A percentile compares a stretch with the other conserved stretches of the same genome.
These are phyloP conservation scores for Potamilus streckersoni DNA, from an alignment of 1,140 invertebrate genomes.

Conservation along the genomic window DNA sequence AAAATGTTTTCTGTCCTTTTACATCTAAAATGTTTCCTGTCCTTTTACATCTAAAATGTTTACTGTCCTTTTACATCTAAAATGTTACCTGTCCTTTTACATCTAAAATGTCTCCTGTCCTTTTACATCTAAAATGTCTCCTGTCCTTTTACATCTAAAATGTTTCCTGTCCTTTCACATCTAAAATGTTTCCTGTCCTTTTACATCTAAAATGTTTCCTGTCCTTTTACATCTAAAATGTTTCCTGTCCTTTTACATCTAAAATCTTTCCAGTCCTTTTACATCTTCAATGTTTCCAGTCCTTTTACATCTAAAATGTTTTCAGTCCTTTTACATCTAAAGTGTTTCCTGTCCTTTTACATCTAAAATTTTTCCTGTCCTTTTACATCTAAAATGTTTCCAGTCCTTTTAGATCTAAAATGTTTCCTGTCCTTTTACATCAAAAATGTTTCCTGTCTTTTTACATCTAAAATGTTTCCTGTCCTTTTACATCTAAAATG, in stretches of 20 bases:
- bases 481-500: conserved; percentile 21
- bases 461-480: neutral
- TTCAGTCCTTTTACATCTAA: neutral
- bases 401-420: too few relatives aligned
- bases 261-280: neutral
- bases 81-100: neutral
- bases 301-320: neutral
- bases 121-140: neutral
- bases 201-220: neutral
- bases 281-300: too few relatives aligned
- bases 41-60: neutral
- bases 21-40: neutral
- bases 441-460: conserved; percentile 39
- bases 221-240: neutral
- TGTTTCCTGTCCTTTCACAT: neutral
- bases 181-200: neutral
- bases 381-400: neutral
- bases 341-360: neutral
- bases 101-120: neutral
- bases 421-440: neutral
- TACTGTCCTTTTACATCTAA: neutral
- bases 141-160: neutral
- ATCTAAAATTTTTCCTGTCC: neutral
- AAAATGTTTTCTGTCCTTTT: neutral
- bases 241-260: neutral